Percentiles rank a stretch among this genome's conserved stretches.
Conservation (phyloP, 2,888 invertebrate species). For the Platypus cylindrus region DNA sequence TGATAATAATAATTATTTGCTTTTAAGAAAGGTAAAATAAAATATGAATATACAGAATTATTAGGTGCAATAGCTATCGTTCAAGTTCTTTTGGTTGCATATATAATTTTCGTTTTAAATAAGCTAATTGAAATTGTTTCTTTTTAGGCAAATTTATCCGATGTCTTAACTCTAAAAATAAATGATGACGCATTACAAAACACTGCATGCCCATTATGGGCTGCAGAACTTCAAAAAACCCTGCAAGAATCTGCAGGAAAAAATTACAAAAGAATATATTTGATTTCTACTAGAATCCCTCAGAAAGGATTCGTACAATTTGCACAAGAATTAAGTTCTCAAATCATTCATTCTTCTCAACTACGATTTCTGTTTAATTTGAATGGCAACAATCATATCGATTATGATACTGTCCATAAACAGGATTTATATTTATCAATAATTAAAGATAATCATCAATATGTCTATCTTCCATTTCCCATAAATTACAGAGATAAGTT, state of each 20-base stretch:
- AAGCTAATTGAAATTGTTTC: too few species aligned
- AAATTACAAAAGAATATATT: conserved; percentile 21
- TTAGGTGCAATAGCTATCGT: too few species aligned
- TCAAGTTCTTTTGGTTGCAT: too few species aligned
- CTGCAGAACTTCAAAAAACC: conserved; percentile 23
- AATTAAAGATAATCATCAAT: conserved; percentile 40
- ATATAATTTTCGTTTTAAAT: too few species aligned
- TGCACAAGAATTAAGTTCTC: conserved; percentile 21
- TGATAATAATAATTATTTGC: conserved; percentile 23
- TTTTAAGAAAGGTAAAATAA: conserved; percentile 28
- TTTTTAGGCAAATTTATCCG: conserved; percentile 17
- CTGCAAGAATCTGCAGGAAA: conserved; percentile 15
- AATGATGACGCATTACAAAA: conserved; percentile 26
- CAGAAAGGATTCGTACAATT: conserved; percentile 30
- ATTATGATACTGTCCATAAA: conserved; percentile 45
- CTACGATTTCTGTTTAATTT: conserved; percentile 43
- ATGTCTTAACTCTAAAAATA: conserved; percentile 21
- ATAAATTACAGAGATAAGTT: conserved; percentile 25
- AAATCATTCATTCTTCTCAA: conserved; percentile 20
- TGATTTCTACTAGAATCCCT: conserved; percentile 27
- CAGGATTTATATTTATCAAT: conserved; percentile 72
- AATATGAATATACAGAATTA: too few species aligned
- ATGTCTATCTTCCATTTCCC: conserved; percentile 24
- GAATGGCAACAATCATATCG: conserved; percentile 48
- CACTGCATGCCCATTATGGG: conserved; percentile 26